A percentile compares a stretch with the other conserved stretches of the same genome.
These are phyloP conservation scores for Ceyx cyanopectus DNA, from an alignment of 2,113 vertebrate species.

Conservation along the genomic window DNA sequence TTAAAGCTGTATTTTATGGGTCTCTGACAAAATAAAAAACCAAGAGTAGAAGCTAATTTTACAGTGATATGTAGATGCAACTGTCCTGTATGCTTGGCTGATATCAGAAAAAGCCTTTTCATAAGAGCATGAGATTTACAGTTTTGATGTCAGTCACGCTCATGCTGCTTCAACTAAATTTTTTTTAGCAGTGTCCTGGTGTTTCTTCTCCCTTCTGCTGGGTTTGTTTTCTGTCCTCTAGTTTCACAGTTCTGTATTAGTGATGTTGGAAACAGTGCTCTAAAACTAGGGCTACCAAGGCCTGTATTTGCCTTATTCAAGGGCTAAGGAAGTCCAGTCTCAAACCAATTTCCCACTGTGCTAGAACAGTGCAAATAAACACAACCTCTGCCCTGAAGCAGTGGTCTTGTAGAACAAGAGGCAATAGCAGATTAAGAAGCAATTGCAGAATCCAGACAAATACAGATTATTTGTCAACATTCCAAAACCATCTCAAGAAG, in stretches of 20 bases:
- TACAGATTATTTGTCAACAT: not conserved
- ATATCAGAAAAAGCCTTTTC: constrained; percentile 23
- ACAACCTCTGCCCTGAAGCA: not conserved
- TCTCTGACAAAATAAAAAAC: constrained; percentile 5
- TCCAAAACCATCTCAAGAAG: not conserved
- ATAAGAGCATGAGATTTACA: not conserved
- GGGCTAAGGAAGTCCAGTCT: not conserved
- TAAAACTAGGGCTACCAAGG: not conserved
- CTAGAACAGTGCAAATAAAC: not conserved
- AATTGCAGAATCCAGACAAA: not conserved
- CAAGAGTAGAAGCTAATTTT: constrained; percentile 31
- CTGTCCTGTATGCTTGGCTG: not conserved
- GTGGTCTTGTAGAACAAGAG: not conserved
- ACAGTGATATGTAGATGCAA: not conserved
- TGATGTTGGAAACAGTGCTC: not conserved
- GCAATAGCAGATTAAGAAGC: not conserved
- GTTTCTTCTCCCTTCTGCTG: not conserved
- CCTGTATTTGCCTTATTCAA: not conserved
- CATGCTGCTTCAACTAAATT: not conserved
- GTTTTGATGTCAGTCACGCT: constrained; percentile 1
- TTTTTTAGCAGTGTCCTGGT: not conserved
- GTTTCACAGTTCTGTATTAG: not conserved
- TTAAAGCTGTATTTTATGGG: not conserved
- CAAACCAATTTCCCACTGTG: not conserved
- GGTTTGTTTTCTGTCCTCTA: not conserved